phyloP scores from a whole-genome alignment of 2,888 invertebrate species.

The Labia minor region DNA sequence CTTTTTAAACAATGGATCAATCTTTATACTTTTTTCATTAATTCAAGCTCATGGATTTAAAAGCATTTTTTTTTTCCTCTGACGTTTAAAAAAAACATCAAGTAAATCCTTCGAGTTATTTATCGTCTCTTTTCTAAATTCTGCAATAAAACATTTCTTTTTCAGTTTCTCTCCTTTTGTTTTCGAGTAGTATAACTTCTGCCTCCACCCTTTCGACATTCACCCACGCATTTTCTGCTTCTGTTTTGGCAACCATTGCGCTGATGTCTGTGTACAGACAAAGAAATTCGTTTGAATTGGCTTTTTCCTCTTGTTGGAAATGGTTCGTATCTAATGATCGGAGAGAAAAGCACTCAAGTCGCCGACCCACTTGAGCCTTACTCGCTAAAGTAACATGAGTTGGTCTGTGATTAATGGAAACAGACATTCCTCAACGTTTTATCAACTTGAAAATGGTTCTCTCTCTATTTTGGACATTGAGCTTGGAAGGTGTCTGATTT shows the following conservation, averaged over 20 bases:
- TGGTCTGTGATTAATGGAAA: background rate
- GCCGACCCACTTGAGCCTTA: background rate
- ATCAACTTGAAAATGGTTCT: background rate
- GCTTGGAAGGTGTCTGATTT: background rate
- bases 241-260: conserved; percentile 1
- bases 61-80: background rate
- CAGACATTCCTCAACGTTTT: background rate
- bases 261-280: conserved; percentile 8
- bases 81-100: background rate
- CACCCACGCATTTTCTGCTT: background rate
- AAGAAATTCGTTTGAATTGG: conserved; percentile 8
- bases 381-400: background rate
- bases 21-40: too few relatives aligned
- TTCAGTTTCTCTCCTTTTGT: background rate
- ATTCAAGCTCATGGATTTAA: too few relatives aligned
- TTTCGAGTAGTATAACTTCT: background rate
- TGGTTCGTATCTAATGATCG: background rate
- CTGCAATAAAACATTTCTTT: background rate
- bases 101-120: background rate
- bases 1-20: too few relatives aligned
- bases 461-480: background rate
- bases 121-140: background rate
- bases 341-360: background rate
- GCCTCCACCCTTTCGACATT: background rate
- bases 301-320: conserved; percentile 3